Conservation (phyloP, 2,797 vertebrate genomes). For the Urocyon cinereoargenteus region DNA sequence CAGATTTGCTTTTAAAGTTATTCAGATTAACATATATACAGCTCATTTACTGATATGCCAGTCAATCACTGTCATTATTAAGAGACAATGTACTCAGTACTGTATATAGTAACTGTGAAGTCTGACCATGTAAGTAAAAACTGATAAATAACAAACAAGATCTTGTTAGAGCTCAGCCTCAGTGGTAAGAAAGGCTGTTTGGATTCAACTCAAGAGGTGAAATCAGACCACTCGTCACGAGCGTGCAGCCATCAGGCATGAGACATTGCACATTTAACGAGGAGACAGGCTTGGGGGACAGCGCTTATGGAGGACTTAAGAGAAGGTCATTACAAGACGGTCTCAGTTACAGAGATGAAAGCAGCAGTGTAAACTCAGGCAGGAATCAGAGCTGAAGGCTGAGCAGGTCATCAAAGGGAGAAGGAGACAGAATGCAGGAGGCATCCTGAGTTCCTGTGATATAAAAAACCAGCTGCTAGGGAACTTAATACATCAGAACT, state of each 20-base stretch:
- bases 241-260: neutral
- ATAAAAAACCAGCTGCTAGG: neutral
- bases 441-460: neutral
- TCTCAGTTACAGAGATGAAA: conserved; percentile 22
- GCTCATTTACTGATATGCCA: neutral
- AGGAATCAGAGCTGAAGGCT: neutral
- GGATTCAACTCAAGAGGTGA: neutral
- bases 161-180: neutral
- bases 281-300: neutral
- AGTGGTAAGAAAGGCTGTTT: neutral
- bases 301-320: neutral
- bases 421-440: neutral
- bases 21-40: neutral
- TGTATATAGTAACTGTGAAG: neutral
- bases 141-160: neutral
- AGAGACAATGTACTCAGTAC: neutral
- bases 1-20: neutral
- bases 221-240: neutral
- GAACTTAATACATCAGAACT: neutral
- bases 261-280: neutral
- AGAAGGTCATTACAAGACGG: neutral
- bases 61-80: neutral
- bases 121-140: neutral
- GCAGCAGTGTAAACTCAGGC: neutral
- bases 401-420: neutral